Percentiles rank a stretch among this genome's conserved stretches.
phyloP scores from a whole-genome alignment of 2,888 invertebrate species.

The Oscheius sp. region DNA sequence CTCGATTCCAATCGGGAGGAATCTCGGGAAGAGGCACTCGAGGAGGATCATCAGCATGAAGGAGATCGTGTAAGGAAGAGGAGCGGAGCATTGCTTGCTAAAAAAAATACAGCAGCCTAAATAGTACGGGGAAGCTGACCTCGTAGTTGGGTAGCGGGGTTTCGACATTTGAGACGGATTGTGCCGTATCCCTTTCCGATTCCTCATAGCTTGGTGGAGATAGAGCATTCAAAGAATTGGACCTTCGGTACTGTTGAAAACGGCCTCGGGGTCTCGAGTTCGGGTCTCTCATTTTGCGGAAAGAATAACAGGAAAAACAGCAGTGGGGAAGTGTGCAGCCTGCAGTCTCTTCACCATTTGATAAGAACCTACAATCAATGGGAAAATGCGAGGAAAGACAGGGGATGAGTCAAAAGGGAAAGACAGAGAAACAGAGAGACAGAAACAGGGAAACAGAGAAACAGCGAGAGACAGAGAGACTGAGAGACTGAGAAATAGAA shows the following conservation, averaged over 20 bases:
- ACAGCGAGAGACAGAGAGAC: too few relatives aligned
- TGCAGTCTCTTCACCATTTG: too few relatives aligned
- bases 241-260: conserved; percentile 9
- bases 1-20: conserved; percentile 1
- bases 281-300: conserved; percentile 8
- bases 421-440: too few relatives aligned
- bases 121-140: neutral
- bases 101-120: neutral
- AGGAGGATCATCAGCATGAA: conserved; percentile 2
- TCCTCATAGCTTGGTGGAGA: conserved; percentile 15
- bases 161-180: conserved; percentile 9
- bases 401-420: too few relatives aligned
- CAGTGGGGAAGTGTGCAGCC: neutral
- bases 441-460: too few relatives aligned
- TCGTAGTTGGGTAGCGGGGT: conserved; percentile 10
- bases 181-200: conserved; percentile 14
- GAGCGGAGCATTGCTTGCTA: conserved; percentile 14
- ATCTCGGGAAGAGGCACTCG: conserved; percentile 14
- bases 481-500: too few relatives aligned
- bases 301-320: neutral
- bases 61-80: conserved; percentile 26
- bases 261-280: neutral
- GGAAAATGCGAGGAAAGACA: too few relatives aligned
- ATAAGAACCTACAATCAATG: too few relatives aligned
- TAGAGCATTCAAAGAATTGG: neutral